Percentiles rank a stretch among this genome's conserved stretches.
These are phyloP conservation scores for Bellardia pandia DNA, from an alignment of 2,888 invertebrate genomes.

Conservation along the genomic window DNA sequence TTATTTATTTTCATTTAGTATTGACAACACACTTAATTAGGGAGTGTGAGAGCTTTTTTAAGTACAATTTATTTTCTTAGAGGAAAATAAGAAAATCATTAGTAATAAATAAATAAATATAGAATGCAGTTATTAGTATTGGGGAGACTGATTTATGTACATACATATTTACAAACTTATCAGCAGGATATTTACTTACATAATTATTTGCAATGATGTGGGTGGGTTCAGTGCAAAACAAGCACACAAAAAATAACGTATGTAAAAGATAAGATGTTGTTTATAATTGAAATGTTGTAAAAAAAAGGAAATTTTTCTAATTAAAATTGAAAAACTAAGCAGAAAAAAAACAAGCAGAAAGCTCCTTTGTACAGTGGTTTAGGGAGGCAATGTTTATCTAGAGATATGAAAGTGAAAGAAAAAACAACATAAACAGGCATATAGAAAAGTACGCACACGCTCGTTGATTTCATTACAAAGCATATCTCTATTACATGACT, in stretches of 20 bases:
- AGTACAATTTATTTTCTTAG: constrained; percentile 7
- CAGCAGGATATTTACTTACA: neutral
- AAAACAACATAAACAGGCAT: neutral
- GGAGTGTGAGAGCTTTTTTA: neutral
- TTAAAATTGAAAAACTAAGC: constrained; percentile 25
- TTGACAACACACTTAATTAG: constrained; percentile 18
- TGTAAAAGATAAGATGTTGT: constrained; percentile 33
- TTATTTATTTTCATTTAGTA: constrained; percentile 18
- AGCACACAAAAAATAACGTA: neutral
- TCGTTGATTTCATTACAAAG: neutral
- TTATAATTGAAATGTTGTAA: constrained; percentile 40
- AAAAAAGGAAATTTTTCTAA: constrained; percentile 23
- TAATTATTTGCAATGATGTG: neutral
- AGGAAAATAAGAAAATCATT: neutral
- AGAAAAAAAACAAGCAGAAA: neutral
- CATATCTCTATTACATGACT: too few species aligned
- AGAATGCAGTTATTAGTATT: neutral
- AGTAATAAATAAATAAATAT: neutral
- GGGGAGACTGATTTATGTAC: neutral
- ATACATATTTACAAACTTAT: neutral
- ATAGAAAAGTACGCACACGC: neutral
- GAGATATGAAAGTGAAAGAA: neutral
- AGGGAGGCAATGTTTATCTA: neutral
- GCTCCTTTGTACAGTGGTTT: neutral
- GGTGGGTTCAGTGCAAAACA: neutral